Percentiles rank a stretch among this genome's conserved stretches.
Conservation (phyloP, 2,888 invertebrate species). For the Choristoneura rosaceana region DNA sequence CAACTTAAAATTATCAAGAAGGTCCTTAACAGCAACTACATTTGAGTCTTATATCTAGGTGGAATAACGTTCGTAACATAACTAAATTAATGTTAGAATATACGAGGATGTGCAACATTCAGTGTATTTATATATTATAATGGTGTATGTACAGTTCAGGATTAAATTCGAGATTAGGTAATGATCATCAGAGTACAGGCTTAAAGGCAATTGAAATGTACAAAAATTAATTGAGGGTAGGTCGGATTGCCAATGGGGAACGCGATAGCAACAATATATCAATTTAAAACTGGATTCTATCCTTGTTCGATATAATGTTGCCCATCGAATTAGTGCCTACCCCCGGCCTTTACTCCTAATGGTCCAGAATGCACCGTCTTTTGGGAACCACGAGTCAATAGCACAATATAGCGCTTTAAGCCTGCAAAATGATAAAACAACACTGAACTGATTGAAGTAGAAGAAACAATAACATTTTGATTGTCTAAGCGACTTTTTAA, state of each 20-base stretch:
- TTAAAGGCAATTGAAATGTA: conserved; percentile 2
- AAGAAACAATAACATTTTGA: conserved; percentile 11
- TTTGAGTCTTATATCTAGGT: conserved; percentile 79
- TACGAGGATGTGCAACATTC: conserved; percentile 41
- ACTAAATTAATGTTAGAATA: conserved; percentile 53
- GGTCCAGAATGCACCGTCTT: too few species aligned
- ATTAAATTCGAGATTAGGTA: conserved; percentile 22
- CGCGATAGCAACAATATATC: too few species aligned
- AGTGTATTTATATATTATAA: conserved; percentile 25
- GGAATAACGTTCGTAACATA: conserved; percentile 71
- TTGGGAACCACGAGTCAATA: background rate
- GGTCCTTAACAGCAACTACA: conserved; percentile 75
- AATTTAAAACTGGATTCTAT: too few species aligned
- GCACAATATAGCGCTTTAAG: background rate
- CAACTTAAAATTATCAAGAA: conserved; percentile 73
- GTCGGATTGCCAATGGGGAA: too few species aligned
- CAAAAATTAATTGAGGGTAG: background rate
- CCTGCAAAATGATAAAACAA: conserved; percentile 10
- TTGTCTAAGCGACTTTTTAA: conserved; percentile 24
- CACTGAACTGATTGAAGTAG: conserved; percentile 25
- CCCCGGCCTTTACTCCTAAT: too few species aligned
- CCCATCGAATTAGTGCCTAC: too few species aligned
- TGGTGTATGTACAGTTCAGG: conserved; percentile 40
- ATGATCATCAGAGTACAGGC: background rate
- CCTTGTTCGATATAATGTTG: too few species aligned